Evolutionary conservation across 1,140 invertebrate genomes (phyloP), one percentile per base, ranked within the genome.

Genomic region (Meloidogyne chitwoodi): DNA sequence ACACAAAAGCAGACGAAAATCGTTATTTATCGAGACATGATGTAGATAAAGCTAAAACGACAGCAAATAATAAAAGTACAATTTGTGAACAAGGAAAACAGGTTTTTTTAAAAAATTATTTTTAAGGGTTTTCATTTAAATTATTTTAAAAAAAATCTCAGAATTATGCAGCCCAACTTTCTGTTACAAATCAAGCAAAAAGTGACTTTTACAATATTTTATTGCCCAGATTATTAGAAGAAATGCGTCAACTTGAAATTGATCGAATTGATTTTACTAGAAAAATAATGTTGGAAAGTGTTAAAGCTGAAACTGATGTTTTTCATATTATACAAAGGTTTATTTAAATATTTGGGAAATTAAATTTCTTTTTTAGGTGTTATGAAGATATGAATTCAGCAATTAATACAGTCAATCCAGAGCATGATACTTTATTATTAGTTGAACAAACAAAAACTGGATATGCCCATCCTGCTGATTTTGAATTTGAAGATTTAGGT

Each of bases 1-100:
- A 79, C 74, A 77, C 81, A 12, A 87, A 87, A 64, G 85, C 86
- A 12, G 85, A 87, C 62, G 83, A 86, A 61, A 87, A 86, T 70
- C 77, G 84, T 79, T 80, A 86, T 16, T 68, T 86, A 1, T 87
- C 85, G 0, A 34, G 85, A 41, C 64, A 82, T 8, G 85, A 87
- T 44, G 68, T 86, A 5, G 85, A 87, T 26, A 82, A 80, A 66
- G 75, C 76, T 16, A 62, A 80, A 34, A 73, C 48, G 16, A 85
- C 83, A 66, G 82, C 80, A 14, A 24, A 73, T 11, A 68, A 80
- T 62, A 83, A 80, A 44, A 80, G 75, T 61, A 66, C 83, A 22
- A 62, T 76, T 12, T 86, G 85, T 41, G 84, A 87, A 63, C 85
- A 87, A 48, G 79, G 81, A 11, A 86, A 87, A 74, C 77, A 81